phyloP scores from a whole-genome alignment of 1,140 invertebrate species.

The Drosophila mauritiana region DNA sequence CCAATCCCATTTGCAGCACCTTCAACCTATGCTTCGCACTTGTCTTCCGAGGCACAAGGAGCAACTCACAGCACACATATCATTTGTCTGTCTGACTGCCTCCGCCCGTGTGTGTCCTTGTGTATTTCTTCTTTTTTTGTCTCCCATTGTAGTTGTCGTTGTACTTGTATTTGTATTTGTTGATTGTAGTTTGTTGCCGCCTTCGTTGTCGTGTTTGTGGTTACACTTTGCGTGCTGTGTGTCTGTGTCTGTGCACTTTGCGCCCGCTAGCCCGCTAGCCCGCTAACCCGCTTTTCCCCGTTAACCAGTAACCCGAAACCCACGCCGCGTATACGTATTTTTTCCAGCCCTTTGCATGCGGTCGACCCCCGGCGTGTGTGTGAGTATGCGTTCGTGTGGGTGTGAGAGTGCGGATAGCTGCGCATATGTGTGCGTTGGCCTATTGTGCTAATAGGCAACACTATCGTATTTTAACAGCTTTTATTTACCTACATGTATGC shows the following conservation, averaged over 20 bases:
- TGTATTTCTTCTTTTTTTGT: slow-evolving; percentile 3
- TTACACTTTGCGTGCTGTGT: slow-evolving; percentile 66
- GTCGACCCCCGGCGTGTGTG: slow-evolving; percentile 50
- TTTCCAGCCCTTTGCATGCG: slow-evolving; percentile 58
- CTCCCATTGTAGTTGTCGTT: neutral
- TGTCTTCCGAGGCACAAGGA: slow-evolving; percentile 48
- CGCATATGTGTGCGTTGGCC: slow-evolving; percentile 56
- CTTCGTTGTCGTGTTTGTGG: slow-evolving; percentile 73
- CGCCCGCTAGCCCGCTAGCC: neutral
- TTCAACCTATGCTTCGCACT: slow-evolving; percentile 39
- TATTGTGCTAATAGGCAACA: slow-evolving; percentile 80
- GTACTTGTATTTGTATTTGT: slow-evolving; percentile 39
- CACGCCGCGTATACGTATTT: slow-evolving; percentile 35
- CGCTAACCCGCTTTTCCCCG: slow-evolving; percentile 3
- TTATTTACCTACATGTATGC: slow-evolving; percentile 70
- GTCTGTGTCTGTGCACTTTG: slow-evolving; percentile 30
- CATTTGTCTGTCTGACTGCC: slow-evolving; percentile 61
- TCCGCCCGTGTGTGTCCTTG: slow-evolving; percentile 24
- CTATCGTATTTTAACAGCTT: slow-evolving; percentile 82
- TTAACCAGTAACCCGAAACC: slow-evolving; percentile 22
- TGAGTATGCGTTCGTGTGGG: slow-evolving; percentile 5
- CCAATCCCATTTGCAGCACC: slow-evolving; percentile 42
- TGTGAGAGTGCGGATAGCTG: slow-evolving; percentile 23
- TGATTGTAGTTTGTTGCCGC: slow-evolving; percentile 67
- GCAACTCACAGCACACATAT: slow-evolving; percentile 57